Conservation (phyloP, 2,888 invertebrate genomes). For the Conomelus anceps region DNA sequence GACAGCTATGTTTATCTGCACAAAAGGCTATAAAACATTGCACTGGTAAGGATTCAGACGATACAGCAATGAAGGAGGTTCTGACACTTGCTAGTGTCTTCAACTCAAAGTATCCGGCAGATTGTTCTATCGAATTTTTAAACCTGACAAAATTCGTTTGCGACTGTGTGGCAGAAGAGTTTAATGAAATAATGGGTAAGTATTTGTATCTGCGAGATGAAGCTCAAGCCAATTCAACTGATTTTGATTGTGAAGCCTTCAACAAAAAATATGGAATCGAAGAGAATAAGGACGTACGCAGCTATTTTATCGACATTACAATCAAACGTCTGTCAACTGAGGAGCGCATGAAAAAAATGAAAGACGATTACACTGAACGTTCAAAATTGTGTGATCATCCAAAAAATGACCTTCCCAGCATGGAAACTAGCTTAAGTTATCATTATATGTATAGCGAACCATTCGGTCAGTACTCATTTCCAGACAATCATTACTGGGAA, state of each 20-base stretch:
- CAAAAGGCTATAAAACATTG: conserved; percentile 15
- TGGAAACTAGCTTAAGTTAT: conserved; percentile 17
- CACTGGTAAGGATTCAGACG: background rate
- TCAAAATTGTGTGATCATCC: conserved; percentile 4
- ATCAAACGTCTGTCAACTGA: conserved; percentile 11
- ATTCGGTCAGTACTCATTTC: conserved; percentile 10
- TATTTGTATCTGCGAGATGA: background rate
- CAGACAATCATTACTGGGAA: conserved; percentile 15
- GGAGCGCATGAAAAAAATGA: conserved; percentile 13
- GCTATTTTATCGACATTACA: conserved; percentile 18
- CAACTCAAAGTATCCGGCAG: conserved; percentile 1
- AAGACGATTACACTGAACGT: conserved; percentile 4
- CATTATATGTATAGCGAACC: conserved; percentile 20
- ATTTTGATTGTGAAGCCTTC: conserved; percentile 12
- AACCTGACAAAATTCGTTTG: conserved; percentile 20
- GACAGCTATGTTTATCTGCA: conserved; percentile 14
- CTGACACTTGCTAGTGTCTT: conserved; percentile 11
- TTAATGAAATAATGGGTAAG: conserved; percentile 5
- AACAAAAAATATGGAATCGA: conserved; percentile 17
- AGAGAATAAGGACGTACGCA: background rate
- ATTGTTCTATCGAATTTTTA: conserved; percentile 15
- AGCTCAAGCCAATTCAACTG: background rate
- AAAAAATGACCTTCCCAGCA: background rate
- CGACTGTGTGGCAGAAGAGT: conserved; percentile 19
- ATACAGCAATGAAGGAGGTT: conserved; percentile 2